Evolutionary conservation across 2,888 invertebrate species (phyloP).

Genomic region (Drosophila hamatofila): DNA sequence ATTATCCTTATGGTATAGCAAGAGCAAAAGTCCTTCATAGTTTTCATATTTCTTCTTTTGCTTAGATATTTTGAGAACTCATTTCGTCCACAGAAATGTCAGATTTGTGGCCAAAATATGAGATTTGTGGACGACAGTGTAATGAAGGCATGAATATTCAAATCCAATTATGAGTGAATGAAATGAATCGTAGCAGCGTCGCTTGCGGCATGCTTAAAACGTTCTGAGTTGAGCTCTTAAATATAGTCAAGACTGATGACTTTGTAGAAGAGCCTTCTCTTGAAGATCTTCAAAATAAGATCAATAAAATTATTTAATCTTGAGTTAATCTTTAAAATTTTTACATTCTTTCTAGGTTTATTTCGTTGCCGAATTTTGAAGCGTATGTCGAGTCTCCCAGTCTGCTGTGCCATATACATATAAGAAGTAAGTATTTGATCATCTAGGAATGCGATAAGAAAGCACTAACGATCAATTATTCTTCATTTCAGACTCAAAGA

Average conservation of each 20-base stretch:
- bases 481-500: background rate
- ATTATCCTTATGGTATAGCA: background rate
- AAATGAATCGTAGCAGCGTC: background rate
- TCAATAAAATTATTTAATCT: no score
- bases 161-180: background rate
- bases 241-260: background rate
- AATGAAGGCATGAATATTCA: slow-evolving; percentile 5
- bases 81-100: background rate
- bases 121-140: background rate
- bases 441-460: background rate
- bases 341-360: background rate
- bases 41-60: background rate
- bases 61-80: background rate
- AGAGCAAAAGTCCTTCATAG: background rate
- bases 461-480: background rate
- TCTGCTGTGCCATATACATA: no score
- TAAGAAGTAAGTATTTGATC: background rate
- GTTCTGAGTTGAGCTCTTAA: background rate
- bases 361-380: no score
- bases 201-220: background rate
- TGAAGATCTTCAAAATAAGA: background rate
- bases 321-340: background rate
- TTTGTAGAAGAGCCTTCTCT: background rate
- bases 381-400: no score
- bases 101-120: background rate